phyloP scores from a whole-genome alignment of 2,113 vertebrate genomes.

The Hystrix brachyura region DNA sequence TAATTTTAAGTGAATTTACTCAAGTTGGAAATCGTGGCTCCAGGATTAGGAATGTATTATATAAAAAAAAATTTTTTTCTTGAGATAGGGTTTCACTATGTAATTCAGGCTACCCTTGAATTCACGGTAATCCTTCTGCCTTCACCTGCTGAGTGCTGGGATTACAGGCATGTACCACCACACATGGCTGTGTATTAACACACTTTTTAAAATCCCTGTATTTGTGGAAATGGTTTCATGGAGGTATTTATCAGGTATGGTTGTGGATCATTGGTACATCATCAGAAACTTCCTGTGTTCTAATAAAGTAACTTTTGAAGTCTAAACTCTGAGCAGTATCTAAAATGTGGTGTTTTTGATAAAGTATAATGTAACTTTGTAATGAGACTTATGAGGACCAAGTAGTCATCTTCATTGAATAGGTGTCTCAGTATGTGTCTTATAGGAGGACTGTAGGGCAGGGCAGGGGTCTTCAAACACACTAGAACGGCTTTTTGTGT shows the following conservation, averaged over 20 bases:
- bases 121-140: neutral
- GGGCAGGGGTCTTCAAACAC: neutral
- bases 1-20: slow-evolving; percentile 9
- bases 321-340: neutral
- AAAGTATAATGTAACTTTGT: slow-evolving; percentile 16
- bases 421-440: neutral
- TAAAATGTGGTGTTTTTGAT: neutral
- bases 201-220: neutral
- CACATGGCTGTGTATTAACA: neutral
- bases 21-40: neutral
- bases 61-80: neutral
- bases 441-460: neutral
- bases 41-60: neutral
- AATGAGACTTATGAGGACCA: neutral
- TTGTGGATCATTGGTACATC: neutral
- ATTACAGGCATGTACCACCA: neutral
- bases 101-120: neutral
- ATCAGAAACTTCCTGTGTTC: neutral
- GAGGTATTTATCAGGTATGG: neutral
- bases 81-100: neutral
- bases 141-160: neutral
- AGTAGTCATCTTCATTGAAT: neutral
- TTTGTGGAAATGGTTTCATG: neutral
- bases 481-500: neutral
- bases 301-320: slow-evolving; percentile 28